phyloP scores from a whole-genome alignment of 2,113 vertebrate species.

The Cyphomyrus discorhynchus region DNA sequence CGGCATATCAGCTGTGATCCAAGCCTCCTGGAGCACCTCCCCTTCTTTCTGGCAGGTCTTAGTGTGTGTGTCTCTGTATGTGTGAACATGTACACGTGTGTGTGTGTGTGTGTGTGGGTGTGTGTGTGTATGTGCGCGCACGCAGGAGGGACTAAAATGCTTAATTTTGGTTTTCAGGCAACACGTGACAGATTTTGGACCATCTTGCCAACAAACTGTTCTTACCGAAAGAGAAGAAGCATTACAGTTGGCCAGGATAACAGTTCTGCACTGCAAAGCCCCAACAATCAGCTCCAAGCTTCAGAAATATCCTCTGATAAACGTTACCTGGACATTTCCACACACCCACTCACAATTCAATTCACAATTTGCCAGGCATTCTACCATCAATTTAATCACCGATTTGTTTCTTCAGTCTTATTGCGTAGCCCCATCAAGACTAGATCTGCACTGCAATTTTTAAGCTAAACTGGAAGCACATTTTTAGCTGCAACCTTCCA shows the following conservation, averaged over 20 bases:
- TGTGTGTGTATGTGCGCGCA: constrained; percentile 13
- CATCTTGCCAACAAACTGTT: background rate
- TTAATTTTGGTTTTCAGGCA: background rate
- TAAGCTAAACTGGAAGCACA: background rate
- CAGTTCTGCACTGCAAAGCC: background rate
- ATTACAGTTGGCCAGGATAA: background rate
- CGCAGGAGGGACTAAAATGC: background rate
- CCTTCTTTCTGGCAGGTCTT: background rate
- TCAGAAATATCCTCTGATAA: background rate
- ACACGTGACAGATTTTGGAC: background rate
- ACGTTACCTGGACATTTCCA: background rate
- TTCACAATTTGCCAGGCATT: background rate
- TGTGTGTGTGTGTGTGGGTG: background rate
- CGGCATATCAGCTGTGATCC: background rate
- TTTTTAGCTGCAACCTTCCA: background rate
- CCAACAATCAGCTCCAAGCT: background rate
- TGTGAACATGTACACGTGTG: background rate
- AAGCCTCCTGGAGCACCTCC: background rate
- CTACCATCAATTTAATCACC: background rate
- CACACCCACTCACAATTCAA: background rate
- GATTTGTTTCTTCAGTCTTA: background rate
- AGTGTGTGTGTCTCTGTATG: background rate
- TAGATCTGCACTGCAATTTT: background rate
- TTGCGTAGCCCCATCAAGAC: background rate
- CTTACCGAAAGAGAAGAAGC: background rate